phyloP scores from a whole-genome alignment of 2,797 vertebrate species.

The Enteromius anoplus region DNA sequence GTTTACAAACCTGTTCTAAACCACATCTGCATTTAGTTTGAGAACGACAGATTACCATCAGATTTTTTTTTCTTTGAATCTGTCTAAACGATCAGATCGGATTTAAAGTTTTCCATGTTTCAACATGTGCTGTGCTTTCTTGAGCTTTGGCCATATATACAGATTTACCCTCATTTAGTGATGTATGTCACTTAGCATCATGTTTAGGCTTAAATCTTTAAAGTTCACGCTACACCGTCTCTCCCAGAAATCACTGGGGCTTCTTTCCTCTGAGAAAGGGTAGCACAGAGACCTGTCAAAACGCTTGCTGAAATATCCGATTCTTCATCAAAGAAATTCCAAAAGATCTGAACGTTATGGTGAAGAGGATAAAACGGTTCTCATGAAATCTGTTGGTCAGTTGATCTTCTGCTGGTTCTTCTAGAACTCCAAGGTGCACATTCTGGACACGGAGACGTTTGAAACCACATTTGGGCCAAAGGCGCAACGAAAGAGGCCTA shows the following conservation, averaged over 20 bases:
- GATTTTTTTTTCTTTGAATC: background rate
- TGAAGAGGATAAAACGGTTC: background rate
- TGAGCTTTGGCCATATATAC: background rate
- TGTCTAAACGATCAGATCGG: background rate
- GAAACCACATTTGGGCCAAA: slow-evolving; percentile 95
- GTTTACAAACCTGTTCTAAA: slow-evolving; percentile 17
- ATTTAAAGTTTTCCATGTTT: slow-evolving; percentile 1
- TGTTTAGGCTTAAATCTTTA: background rate
- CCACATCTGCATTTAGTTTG: background rate
- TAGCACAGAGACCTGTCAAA: background rate
- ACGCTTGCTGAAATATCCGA: background rate
- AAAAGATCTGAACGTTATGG: background rate
- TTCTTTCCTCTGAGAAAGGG: background rate
- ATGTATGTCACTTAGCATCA: background rate
- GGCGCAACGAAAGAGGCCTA: slow-evolving; percentile 92
- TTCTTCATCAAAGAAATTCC: background rate
- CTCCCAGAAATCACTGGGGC: background rate
- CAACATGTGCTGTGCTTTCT: background rate
- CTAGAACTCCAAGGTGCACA: slow-evolving; percentile 94
- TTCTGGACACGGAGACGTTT: slow-evolving; percentile 95
- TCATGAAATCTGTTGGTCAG: background rate
- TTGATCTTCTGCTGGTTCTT: background rate
- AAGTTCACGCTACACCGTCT: background rate
- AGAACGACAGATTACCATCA: background rate
- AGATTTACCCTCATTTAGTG: background rate